Percentiles rank a stretch among this genome's conserved stretches.
These are phyloP conservation scores for Dicaeum eximium DNA, from an alignment of 2,113 vertebrate genomes.

Conservation along the genomic window DNA sequence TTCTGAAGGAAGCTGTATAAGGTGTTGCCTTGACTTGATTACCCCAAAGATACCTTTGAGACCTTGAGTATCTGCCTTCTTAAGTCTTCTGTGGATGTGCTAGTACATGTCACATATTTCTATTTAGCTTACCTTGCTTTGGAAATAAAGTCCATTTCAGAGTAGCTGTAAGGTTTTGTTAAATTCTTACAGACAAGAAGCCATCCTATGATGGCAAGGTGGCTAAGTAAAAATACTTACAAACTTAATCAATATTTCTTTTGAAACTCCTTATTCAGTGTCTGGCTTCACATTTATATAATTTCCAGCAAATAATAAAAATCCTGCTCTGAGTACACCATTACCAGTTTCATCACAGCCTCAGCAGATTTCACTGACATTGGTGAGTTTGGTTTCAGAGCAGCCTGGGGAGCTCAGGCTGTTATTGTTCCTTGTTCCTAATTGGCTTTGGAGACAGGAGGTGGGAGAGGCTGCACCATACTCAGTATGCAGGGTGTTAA, in stretches of 20 bases:
- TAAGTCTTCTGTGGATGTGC: not conserved
- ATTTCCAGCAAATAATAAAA: not conserved
- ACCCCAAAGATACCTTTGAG: not conserved
- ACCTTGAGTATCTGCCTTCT: not conserved
- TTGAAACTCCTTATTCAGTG: not conserved
- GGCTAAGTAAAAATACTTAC: not conserved
- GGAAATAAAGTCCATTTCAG: not conserved
- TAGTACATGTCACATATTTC: not conserved
- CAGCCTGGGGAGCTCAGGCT: not conserved
- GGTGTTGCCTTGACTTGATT: not conserved
- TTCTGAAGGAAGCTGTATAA: not conserved
- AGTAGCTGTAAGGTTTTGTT: not conserved
- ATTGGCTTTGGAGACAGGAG: not conserved
- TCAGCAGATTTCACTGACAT: not conserved
- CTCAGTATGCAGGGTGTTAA: not conserved
- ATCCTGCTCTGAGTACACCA: not conserved
- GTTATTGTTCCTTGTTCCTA: not conserved
- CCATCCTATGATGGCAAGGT: not conserved
- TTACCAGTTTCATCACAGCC: not conserved
- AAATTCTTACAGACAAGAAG: not conserved
- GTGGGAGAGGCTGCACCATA: not conserved
- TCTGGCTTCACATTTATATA: not conserved
- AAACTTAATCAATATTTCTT: not conserved
- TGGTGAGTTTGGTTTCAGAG: not conserved
- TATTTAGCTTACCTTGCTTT: not conserved